Base-by-base conservation (phyloP, 2,888 invertebrate genomes). In the Oxytorus armatus region DNA sequence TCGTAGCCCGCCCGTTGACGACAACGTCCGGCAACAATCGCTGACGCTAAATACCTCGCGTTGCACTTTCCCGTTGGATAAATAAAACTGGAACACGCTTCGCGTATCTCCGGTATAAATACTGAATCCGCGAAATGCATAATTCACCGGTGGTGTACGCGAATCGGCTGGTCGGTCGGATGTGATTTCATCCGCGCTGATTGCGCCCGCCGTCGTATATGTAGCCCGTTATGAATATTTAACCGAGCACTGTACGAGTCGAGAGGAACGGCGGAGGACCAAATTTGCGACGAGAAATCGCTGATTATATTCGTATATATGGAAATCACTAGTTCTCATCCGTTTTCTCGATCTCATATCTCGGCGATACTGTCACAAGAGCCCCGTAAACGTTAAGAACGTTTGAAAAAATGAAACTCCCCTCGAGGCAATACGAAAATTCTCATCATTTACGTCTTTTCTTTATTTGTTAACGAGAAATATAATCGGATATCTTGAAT, bases 121-220 rank as follows among this genome's bases (percentile, higher is more conserved):
- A 47, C n/a, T 7, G 1, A 21, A 29, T 33, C 21, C 51, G 44
- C 25, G 25, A 47, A 59, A 70, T 70, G 70, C 70, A 70, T 59
- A 36, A 70, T 70, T 70, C 36, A 21, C 59, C 16, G 21, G 11
- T 11, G 47, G 59, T 70, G 11, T 3, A 33, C 8, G 16, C 16
- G 33, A 8, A 33, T 25, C 69, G 18, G 55, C 39, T 59, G 29
- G 25, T 47, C 61, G 65, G 55, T 63, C 63, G 73, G 82, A 80
- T 76, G 80, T n/a, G 82, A 76, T 80, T 82, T 57, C 59, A 55
- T 49, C 57, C 57, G 49, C 75, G 57, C 16, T 75, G 75, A 66
- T 75, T 75, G 47, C 74, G 55, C 74, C 25, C n/a, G n/a, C n/a
- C n/a, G n/a, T n/a, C n/a, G n/a, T 49, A 59, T 72, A 59, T 59